Evolutionary conservation across 2,797 vertebrate species (phyloP).

Genomic region (Hoplostethus atlanticus): DNA sequence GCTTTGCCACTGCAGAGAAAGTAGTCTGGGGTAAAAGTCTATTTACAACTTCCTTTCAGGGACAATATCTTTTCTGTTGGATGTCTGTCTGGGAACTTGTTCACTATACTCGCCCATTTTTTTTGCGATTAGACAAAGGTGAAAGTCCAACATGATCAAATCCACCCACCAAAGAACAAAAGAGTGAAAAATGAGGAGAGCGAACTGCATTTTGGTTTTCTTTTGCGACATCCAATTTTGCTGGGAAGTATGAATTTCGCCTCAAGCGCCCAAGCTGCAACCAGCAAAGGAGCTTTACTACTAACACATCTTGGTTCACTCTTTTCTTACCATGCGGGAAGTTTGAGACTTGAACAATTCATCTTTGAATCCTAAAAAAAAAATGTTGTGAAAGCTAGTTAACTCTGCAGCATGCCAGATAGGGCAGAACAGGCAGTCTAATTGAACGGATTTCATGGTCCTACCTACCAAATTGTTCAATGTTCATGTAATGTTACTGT

Average conservation of each 20-base stretch:
- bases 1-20: neutral
- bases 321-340: neutral
- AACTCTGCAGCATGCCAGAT: neutral
- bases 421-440: neutral
- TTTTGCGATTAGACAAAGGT: no score
- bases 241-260: no score
- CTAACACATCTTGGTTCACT: neutral
- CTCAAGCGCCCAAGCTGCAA: no score
- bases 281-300: no score
- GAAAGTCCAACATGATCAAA: no score
- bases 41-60: neutral
- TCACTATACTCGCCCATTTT: no score
- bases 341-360: neutral
- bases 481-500: neutral
- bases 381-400: neutral
- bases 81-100: no score
- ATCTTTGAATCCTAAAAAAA: neutral
- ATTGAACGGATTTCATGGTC: neutral
- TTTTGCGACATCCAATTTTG: no score
- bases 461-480: neutral
- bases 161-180: no score
- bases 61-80: no score
- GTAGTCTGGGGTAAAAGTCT: neutral
- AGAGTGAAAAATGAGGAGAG: no score
- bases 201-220: no score